Conservation (phyloP, 2,888 invertebrate genomes). For the Himalopsyche kuldschensis region DNA sequence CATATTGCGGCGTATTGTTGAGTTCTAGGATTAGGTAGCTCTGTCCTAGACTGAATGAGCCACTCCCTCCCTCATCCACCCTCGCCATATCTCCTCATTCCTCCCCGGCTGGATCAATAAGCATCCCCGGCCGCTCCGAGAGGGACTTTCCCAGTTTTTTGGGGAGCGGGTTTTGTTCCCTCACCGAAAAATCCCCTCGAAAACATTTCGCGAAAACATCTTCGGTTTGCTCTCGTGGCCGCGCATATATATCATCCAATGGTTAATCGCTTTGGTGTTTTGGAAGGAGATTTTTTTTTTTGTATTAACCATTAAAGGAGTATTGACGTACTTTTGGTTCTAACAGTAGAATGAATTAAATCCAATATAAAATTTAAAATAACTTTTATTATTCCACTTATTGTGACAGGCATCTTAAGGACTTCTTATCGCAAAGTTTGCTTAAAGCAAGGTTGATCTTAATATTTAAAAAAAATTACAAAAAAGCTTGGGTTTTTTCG, state of each 20-base stretch:
- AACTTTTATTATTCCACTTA: too few relatives aligned
- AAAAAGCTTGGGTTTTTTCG: too few relatives aligned
- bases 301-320: too few relatives aligned
- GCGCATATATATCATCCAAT: background rate
- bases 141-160: conserved; percentile 1
- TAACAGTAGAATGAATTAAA: too few relatives aligned
- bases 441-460: too few relatives aligned
- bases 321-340: too few relatives aligned
- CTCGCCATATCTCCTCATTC: background rate
- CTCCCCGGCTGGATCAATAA: background rate
- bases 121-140: background rate
- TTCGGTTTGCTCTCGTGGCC: background rate
- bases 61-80: background rate
- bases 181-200: background rate
- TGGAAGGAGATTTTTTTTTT: background rate
- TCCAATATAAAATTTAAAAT: too few relatives aligned
- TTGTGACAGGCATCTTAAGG: too few relatives aligned
- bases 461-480: too few relatives aligned
- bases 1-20: background rate
- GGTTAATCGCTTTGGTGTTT: background rate
- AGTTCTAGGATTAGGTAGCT: background rate
- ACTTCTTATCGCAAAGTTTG: too few relatives aligned
- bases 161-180: background rate
- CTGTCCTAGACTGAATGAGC: background rate
- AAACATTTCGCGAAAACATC: background rate